Base-by-base conservation (phyloP, 1,140 invertebrate species). In the Nephila pilipes region DNA sequence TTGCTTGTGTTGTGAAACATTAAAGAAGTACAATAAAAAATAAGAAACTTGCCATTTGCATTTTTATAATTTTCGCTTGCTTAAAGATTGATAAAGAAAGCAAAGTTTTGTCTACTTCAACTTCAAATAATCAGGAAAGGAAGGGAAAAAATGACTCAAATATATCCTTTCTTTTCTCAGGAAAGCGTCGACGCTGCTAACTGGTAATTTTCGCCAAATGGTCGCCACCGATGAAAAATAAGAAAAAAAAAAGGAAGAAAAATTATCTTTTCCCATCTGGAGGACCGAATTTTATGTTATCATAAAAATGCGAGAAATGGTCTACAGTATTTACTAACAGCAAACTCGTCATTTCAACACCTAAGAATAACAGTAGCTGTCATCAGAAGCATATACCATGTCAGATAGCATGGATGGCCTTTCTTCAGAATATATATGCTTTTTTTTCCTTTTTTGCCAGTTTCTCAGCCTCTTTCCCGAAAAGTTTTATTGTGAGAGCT, bases 301-400 rank as follows among this genome's bases (percentile, higher is more conserved):
- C 69, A 75, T 75, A 75, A 75, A 75, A 75, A 75, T 75, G 69
- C 69, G 69, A 75, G 69, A 75, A 75, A 75, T 75, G 69, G 69
- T 18, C 69, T 25, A 75, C 69, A 32, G 69, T 75, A 75, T 75
- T 75, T 75, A 75, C 69, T 75, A 75, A 75, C 69, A 75, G 69
- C 29, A 20, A 75, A 75, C 69, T 75, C 69, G 69, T 75, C 69
- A 75, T 75, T 75, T 75, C 69, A 75, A 75, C 69, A 75, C 32
- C 69, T 32, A 75, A 75, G 29, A 75, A 75, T 75, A 75, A 75
- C 32, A 75, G 69, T 75, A 75, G 32, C 69, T 75, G 69, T 75
- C 69, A 75, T 32, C 69, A 32, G 69, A 36, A 75, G 69, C 69
- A 75, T 75, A 75, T 75, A 75, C 69, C 32, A 75, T 32, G 69